Evolutionary conservation across 1,140 invertebrate species (phyloP).

Genomic region (Phthorimaea operculella): DNA sequence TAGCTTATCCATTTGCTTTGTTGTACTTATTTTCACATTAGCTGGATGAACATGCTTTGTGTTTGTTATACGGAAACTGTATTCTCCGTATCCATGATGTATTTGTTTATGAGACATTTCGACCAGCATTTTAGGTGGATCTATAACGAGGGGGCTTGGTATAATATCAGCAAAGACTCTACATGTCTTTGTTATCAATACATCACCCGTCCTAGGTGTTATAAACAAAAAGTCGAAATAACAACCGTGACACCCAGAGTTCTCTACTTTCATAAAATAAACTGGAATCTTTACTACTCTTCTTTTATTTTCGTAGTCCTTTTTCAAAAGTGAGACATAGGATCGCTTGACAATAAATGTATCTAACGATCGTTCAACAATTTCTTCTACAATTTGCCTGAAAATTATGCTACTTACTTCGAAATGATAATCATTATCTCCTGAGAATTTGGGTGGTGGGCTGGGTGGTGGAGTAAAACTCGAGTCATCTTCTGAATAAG

Average conservation of each 20-base stretch:
- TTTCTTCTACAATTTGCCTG: conserved; percentile 20
- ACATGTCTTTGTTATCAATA: neutral
- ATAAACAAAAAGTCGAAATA: neutral
- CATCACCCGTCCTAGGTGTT: neutral
- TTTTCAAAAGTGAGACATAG: conserved; percentile 22
- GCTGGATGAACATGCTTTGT: neutral
- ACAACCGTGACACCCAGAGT: neutral
- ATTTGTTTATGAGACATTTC: neutral
- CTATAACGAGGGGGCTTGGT: neutral
- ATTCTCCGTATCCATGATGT: neutral
- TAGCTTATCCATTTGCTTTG: neutral
- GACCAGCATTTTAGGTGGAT: neutral
- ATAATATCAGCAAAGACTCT: neutral
- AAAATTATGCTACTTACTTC: no score
- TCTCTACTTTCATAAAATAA: neutral
- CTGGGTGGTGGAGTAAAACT: no score
- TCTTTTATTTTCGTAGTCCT: conserved; percentile 18
- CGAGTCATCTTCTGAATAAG: no score
- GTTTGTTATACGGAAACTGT: neutral
- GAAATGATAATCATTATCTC: no score
- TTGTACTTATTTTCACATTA: neutral
- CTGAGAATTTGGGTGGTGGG: no score
- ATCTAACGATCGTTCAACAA: conserved; percentile 35
- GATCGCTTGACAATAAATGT: conserved; percentile 39
- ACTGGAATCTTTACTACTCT: neutral